These are phyloP conservation scores for Apoda limacodes DNA, from an alignment of 2,888 invertebrate species.

Conservation along the genomic window DNA sequence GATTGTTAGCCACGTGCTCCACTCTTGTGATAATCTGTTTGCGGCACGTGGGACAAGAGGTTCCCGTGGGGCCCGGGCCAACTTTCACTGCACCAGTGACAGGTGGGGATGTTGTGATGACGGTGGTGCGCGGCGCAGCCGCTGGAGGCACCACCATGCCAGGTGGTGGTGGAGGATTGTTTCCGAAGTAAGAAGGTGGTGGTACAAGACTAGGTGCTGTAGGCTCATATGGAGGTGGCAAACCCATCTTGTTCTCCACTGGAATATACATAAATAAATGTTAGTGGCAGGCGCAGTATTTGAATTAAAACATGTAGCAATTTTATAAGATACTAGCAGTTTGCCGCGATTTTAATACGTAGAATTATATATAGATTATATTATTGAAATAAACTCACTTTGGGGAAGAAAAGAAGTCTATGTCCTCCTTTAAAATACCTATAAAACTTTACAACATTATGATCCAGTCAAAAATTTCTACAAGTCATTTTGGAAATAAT, in stretches of 20 bases:
- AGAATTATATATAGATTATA: no score
- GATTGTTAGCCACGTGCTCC: conserved; percentile 54
- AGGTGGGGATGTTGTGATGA: conserved; percentile 28
- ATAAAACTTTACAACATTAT: no score
- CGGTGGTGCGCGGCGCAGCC: conserved; percentile 40
- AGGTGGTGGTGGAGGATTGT: conserved; percentile 46
- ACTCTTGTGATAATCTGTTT: conserved; percentile 51
- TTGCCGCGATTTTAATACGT: no score
- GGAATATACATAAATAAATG: no score
- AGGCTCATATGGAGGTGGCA: conserved; percentile 56
- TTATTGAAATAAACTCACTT: no score
- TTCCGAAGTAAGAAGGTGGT: conserved; percentile 56
- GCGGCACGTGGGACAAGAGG: conserved; percentile 47
- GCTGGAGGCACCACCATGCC: conserved; percentile 34
- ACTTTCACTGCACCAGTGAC: conserved; percentile 20
- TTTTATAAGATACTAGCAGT: no score
- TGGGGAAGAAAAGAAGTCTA: no score
- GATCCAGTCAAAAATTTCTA: no score
- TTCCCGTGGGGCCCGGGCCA: conserved; percentile 53
- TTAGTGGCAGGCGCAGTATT: no score
- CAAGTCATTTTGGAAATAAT: no score
- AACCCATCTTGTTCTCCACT: conserved; percentile 66
- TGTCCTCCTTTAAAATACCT: no score
- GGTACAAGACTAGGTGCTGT: conserved; percentile 45
- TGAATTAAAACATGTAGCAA: no score